These are phyloP conservation scores for Neotoma lepida DNA, from an alignment of 2,113 vertebrate species.

Conservation along the genomic window DNA sequence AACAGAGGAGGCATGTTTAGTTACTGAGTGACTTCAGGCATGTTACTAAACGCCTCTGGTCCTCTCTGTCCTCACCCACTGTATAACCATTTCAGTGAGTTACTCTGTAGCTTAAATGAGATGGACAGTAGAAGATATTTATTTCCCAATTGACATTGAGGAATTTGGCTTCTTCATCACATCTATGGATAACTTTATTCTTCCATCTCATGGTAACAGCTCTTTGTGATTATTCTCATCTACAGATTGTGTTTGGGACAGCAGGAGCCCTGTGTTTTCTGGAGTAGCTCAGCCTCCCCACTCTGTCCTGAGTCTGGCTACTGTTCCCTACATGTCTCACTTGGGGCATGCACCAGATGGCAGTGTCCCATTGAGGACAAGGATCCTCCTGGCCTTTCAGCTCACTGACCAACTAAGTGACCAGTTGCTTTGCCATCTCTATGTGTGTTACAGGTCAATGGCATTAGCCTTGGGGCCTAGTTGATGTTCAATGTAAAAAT, in stretches of 20 bases:
- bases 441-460: conserved; percentile 73
- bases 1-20: no score
- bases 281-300: neutral
- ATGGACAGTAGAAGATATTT: neutral
- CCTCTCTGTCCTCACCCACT: neutral
- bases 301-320: neutral
- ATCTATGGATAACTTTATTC: neutral
- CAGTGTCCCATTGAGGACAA: conserved; percentile 75
- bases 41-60: neutral
- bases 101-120: neutral
- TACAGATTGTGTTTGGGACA: neutral
- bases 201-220: neutral
- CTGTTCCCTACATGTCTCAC: neutral
- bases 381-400: conserved; percentile 12
- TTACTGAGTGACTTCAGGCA: neutral
- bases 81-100: neutral
- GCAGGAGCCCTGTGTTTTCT: neutral
- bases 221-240: neutral
- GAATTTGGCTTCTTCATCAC: neutral
- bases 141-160: neutral
- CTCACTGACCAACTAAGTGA: conserved; percentile 67
- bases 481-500: conserved; percentile 77
- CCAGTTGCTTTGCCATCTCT: conserved; percentile 63
- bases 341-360: conserved; percentile 81
- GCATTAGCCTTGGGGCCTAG: conserved; percentile 73